Evolutionary conservation across 2,113 vertebrate genomes (phyloP), one percentile per base, ranked within the genome.

Genomic region (Alethe diademata): DNA sequence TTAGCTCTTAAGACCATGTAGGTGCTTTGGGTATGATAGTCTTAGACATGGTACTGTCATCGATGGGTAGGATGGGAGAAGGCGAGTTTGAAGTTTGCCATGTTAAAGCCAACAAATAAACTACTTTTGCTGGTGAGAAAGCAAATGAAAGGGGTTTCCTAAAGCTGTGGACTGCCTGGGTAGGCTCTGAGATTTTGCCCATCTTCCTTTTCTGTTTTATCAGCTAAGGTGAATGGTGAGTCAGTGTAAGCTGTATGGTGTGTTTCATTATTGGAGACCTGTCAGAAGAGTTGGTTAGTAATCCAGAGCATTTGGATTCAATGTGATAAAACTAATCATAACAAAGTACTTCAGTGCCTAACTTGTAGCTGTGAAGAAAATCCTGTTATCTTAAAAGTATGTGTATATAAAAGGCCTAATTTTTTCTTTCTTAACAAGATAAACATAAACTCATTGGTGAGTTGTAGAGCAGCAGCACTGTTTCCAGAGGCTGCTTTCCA

Each of bases 291-390:
- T 60, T 89, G 80, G 94, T 96, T 94, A 92, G 87, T 89, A 87
- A 87, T 75, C 78, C 86, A 82, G 65, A 93, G 56, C 35, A 17
- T 78, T 96, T 86, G 93, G 75, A 93, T 75, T 92, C 76, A 72
- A 2, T 47, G 76, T 85, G 92, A 92, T 96, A 94, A 97, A 95
- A 82, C 61, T 93, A 95, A 89, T 93, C 86, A 92, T 94, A 96
- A 95, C 92, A 85, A 95, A 89, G 42, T 81, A 58, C 35, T 95
- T 86, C 40, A 69, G 40, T 87, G 70, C 88, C 86, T 82, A 70
- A 87, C 65, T 76, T 81, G 72, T 84, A 93, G 42, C 82, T 88
- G 65, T 94, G 96, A 94, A 96, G 78, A 94, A 97, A 97, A 90
- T 95, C 57, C n/a, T 88, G 61, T 94, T 96, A 88, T 95, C 94